Evolutionary conservation across 2,797 vertebrate species (phyloP).

Genomic region (Spinus pinus): DNA sequence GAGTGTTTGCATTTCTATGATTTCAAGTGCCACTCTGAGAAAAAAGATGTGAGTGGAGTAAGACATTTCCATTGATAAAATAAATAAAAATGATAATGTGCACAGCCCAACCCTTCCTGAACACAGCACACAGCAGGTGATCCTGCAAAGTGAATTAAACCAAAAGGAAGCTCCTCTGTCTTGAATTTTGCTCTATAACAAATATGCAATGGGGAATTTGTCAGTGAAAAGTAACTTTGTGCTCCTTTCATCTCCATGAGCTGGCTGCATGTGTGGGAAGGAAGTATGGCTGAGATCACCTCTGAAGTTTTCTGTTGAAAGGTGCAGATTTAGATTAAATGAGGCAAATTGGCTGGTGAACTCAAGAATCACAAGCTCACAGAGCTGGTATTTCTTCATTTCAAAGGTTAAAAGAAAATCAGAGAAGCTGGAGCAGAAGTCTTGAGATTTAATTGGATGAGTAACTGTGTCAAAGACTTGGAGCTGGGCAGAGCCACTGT

Average conservation of each 20-base stretch:
- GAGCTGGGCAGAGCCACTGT: background rate
- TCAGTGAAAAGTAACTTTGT: background rate
- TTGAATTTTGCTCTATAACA: background rate
- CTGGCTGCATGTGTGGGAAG: background rate
- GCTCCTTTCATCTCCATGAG: background rate
- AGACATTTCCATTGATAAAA: background rate
- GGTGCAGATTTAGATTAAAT: background rate
- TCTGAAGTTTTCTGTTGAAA: background rate
- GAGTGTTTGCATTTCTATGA: background rate
- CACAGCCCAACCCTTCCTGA: fast-evolving
- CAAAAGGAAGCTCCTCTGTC: background rate
- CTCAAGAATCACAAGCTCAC: background rate
- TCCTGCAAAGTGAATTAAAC: background rate
- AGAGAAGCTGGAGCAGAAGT: background rate
- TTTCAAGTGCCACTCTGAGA: background rate
- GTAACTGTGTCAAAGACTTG: background rate
- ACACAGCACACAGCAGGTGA: background rate
- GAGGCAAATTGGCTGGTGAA: background rate
- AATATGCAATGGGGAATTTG: fast-evolving
- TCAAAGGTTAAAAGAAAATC: background rate
- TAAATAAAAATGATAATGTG: background rate
- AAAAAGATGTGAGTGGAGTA: background rate
- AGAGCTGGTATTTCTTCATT: background rate
- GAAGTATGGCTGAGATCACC: background rate
- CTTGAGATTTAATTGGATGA: background rate